Base-by-base conservation (phyloP, 1,140 invertebrate genomes). In the Papilio aristodemus region DNA sequence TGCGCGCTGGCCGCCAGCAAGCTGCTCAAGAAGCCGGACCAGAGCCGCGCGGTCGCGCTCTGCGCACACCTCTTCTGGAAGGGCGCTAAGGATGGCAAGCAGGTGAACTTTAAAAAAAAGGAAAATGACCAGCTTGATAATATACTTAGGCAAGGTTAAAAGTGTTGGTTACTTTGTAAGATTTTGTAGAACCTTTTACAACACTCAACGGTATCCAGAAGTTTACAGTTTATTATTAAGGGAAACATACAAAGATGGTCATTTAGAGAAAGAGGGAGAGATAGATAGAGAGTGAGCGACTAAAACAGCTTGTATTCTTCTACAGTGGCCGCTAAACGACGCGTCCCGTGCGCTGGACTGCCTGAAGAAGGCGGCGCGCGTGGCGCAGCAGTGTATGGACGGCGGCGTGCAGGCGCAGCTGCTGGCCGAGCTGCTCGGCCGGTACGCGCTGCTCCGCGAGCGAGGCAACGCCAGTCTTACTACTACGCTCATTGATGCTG, bases 1-100 rank as follows among this genome's bases (percentile, higher is more conserved):
- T 99, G 97, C 92, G 97, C 97, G 6, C 89, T 98, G 41, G 97
- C 98, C 5, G 98, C 97, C 3, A 97, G 97, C 58, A 99, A 99
- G 90, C 92, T 99, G 58, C 92, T 99, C 0, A 98, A 99, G 91
- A 99, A 99, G 83, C 98, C 98, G 0, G 99, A 99, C 91, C 99
- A 99, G 83, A 98, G 97, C 85, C 92, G 98, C 69, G 98, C 97
- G 7, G 96, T 99, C 0, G 95, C 96, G 0, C 94, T 96, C 0
- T 98, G 97, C 85, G 97, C 98, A 0, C 97, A 99, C 90, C 94
- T 99, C 43, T 99, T 99, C 92, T 99, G 98, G 98, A 98, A 97
- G 64, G 97, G 96, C 14, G 36, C 76, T 5, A 86, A 84, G 25
- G 88, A 88, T 37, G 86, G 86, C 0, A 74, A 81, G 63, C 79